These are phyloP conservation scores for Drosophila subquinaria DNA, from an alignment of 2,888 invertebrate species.

Conservation along the genomic window DNA sequence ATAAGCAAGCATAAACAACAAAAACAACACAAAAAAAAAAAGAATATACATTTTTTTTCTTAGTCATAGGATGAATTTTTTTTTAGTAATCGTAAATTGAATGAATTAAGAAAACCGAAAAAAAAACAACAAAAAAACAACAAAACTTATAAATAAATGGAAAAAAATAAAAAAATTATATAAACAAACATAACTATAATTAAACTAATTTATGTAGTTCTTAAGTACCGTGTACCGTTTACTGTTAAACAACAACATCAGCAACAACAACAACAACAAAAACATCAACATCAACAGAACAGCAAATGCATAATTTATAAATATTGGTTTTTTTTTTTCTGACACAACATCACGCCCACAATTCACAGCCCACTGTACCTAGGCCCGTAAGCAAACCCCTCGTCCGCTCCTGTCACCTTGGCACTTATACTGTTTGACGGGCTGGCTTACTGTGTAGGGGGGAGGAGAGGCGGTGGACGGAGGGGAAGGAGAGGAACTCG, in stretches of 20 bases:
- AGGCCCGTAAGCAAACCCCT: not conserved
- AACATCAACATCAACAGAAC: slow-evolving; percentile 15
- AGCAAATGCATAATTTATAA: slow-evolving; percentile 52
- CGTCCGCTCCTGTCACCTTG: slow-evolving; percentile 6
- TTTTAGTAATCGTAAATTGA: slow-evolving; percentile 76
- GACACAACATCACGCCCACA: slow-evolving; percentile 5
- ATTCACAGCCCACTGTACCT: not conserved
- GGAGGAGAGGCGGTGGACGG: not conserved
- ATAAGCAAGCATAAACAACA: slow-evolving; percentile 27
- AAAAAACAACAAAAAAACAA: slow-evolving; percentile 23
- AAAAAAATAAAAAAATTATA: slow-evolving; percentile 31
- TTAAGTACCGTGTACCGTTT: slow-evolving; percentile 72
- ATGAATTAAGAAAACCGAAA: slow-evolving; percentile 47
- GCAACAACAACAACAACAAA: slow-evolving; percentile 17
- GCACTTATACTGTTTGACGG: not conserved
- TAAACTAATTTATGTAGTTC: slow-evolving; percentile 80
- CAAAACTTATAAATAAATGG: slow-evolving; percentile 24
- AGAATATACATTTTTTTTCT: slow-evolving; percentile 71
- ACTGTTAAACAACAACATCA: slow-evolving; percentile 28
- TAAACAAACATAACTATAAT: slow-evolving; percentile 64
- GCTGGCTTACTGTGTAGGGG: not conserved
- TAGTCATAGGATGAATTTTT: slow-evolving; percentile 74
- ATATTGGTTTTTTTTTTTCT: not conserved
- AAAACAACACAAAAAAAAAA: slow-evolving; percentile 40
- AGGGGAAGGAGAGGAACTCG: not conserved